A percentile compares a stretch with the other conserved stretches of the same genome.
phyloP scores from a whole-genome alignment of 2,888 invertebrate species.

The Dasysyrphus albostriatus region DNA sequence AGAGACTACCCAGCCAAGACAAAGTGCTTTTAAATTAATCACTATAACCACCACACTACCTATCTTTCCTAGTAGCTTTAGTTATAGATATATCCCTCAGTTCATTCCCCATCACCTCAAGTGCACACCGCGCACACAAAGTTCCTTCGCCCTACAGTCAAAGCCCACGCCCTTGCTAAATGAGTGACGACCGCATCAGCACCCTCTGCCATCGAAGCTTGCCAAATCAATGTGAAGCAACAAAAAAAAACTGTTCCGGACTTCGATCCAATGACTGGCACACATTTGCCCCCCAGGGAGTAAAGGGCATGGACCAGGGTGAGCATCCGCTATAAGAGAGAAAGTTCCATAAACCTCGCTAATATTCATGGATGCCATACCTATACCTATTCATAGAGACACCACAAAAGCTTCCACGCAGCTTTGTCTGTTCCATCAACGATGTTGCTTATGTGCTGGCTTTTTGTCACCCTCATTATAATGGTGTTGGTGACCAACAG shows the following conservation, averaged over 20 bases:
- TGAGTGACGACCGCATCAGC: constrained; percentile 61
- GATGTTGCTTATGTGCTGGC: constrained; percentile 43
- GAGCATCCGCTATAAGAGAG: constrained; percentile 68
- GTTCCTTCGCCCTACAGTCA: constrained; percentile 70
- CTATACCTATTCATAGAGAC: constrained; percentile 31
- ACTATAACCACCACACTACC: constrained; percentile 13
- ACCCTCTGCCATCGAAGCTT: constrained; percentile 13
- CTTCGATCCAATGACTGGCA: constrained; percentile 73
- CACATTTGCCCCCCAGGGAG: constrained; percentile 75
- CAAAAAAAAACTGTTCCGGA: constrained; percentile 47
- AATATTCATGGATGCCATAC: constrained; percentile 70
- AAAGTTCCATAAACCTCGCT: constrained; percentile 75
- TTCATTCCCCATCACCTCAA: constrained; percentile 46
- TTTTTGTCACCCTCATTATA: constrained; percentile 42
- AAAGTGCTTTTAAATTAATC: constrained; percentile 49
- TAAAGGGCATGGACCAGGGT: constrained; percentile 75
- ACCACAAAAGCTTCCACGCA: constrained; percentile 31
- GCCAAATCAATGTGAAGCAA: constrained; percentile 4
- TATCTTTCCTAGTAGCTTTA: background rate
- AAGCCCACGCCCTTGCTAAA: constrained; percentile 75
- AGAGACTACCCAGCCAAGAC: constrained; percentile 4
- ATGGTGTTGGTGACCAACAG: constrained; percentile 64
- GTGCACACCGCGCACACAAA: constrained; percentile 53
- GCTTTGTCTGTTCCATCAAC: constrained; percentile 24
- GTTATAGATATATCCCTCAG: constrained; percentile 24